A percentile compares a stretch with the other conserved stretches of the same genome.
phyloP scores from a whole-genome alignment of 2,113 vertebrate genomes.

The Ameiurus melas region DNA sequence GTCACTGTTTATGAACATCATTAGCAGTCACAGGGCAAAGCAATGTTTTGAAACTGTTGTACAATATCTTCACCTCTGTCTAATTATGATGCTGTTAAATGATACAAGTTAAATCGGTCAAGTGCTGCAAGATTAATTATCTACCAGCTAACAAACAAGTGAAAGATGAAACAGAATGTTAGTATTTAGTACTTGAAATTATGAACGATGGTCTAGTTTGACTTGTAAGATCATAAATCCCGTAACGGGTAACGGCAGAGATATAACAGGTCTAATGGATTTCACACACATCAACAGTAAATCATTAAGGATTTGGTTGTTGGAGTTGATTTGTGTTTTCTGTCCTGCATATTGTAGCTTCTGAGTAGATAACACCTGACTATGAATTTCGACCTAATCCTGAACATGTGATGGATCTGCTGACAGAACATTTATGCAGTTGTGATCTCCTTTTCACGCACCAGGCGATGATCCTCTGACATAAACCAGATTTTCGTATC shows the following conservation, averaged over 20 bases:
- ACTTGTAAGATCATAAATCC: not conserved
- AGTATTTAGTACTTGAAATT: not conserved
- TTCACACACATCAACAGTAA: not conserved
- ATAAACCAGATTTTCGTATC: conserved; percentile 1
- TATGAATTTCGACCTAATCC: not conserved
- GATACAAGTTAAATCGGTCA: not conserved
- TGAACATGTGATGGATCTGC: not conserved
- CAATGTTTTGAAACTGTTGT: not conserved
- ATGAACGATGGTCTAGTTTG: not conserved
- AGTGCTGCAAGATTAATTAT: not conserved
- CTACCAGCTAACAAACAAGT: not conserved
- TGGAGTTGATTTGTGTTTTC: not conserved
- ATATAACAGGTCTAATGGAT: not conserved
- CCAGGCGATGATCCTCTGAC: not conserved
- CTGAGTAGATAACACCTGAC: not conserved
- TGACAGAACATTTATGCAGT: not conserved
- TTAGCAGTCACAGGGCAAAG: not conserved
- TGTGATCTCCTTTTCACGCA: not conserved
- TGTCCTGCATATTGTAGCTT: not conserved
- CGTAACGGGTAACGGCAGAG: not conserved
- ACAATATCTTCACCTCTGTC: not conserved
- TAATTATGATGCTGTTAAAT: not conserved
- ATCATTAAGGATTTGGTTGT: not conserved
- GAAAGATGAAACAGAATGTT: not conserved
- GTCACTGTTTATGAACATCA: not conserved